Evolutionary conservation across 2,797 vertebrate species (phyloP).

Genomic region (Sebastolobus altivelis): DNA sequence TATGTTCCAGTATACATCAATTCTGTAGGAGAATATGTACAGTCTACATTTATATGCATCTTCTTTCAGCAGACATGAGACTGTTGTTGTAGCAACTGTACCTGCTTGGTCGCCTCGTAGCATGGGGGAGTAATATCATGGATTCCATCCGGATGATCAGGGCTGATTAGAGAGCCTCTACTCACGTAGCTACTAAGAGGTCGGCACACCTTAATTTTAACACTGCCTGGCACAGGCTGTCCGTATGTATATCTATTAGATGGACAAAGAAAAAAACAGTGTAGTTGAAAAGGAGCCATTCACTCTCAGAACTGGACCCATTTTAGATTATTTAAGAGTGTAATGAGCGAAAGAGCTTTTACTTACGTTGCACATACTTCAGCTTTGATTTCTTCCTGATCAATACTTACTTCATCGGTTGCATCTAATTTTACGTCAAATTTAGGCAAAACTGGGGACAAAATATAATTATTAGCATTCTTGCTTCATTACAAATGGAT

Average conservation of each 20-base stretch:
- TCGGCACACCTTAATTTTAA: constrained; percentile 45
- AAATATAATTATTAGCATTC: neutral
- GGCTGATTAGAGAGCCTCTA: accelerated
- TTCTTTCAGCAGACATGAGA: neutral
- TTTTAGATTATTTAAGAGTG: neutral
- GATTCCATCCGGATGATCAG: accelerated
- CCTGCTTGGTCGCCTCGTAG: constrained; percentile 47
- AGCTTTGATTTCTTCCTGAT: constrained; percentile 40
- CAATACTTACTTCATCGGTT: constrained; percentile 35
- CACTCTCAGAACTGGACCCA: neutral
- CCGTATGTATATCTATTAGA: constrained; percentile 74
- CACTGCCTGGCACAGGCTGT: constrained; percentile 70
- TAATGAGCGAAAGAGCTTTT: neutral
- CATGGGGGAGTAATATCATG: constrained; percentile 3
- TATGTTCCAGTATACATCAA: neutral
- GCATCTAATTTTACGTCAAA: constrained; percentile 60
- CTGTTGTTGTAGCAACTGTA: constrained; percentile 14
- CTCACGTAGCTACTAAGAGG: accelerated
- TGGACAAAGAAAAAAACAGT: neutral
- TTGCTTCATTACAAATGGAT: neutral
- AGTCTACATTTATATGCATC: neutral
- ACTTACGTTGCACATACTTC: constrained; percentile 75
- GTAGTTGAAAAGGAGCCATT: neutral
- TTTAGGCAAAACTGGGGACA: constrained; percentile 74
- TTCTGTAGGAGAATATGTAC: neutral